phyloP scores from a whole-genome alignment of 2,888 invertebrate genomes.

The Drosophila borealis region DNA sequence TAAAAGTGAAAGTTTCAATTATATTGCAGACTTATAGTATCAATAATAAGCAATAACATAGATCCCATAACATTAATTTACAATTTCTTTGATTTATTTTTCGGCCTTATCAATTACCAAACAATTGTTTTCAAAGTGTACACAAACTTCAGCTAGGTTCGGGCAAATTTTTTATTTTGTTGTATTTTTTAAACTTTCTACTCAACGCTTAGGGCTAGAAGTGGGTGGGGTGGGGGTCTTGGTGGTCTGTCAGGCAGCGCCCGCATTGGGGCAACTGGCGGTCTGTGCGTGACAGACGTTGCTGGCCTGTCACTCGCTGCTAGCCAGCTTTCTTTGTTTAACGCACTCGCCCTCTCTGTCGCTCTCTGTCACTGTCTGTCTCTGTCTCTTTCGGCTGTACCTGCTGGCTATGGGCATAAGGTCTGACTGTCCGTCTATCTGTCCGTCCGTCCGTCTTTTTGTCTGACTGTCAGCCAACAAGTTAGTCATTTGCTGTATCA shows the following conservation, averaged over 20 bases:
- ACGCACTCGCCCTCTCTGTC: not conserved
- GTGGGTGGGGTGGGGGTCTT: not conserved
- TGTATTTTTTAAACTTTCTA: slow-evolving; percentile 45
- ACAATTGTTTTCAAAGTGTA: slow-evolving; percentile 14
- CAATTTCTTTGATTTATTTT: too few relatives aligned
- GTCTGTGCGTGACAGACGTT: slow-evolving; percentile 69
- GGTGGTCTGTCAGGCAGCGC: slow-evolving; percentile 8
- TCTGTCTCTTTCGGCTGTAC: slow-evolving; percentile 13
- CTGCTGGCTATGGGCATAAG: slow-evolving; percentile 42
- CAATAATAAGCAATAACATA: too few relatives aligned
- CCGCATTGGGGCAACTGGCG: slow-evolving; percentile 57
- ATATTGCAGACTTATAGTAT: too few relatives aligned
- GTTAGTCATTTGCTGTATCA: slow-evolving; percentile 79
- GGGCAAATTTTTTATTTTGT: not conserved
- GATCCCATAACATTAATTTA: too few relatives aligned
- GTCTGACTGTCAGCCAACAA: slow-evolving; percentile 67
- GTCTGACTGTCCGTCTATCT: slow-evolving; percentile 4
- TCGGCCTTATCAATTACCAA: not conserved
- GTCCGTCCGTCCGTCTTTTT: slow-evolving; percentile 2
- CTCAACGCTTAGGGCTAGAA: slow-evolving; percentile 10
- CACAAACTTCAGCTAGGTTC: not conserved
- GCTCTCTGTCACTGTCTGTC: not conserved
- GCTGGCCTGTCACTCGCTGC: slow-evolving; percentile 53
- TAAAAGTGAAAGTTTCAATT: too few relatives aligned
- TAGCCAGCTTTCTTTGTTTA: slow-evolving; percentile 41